Percentiles rank a stretch among this genome's conserved stretches.
phyloP scores from a whole-genome alignment of 2,888 invertebrate species.

The Hydraecia micacea region DNA sequence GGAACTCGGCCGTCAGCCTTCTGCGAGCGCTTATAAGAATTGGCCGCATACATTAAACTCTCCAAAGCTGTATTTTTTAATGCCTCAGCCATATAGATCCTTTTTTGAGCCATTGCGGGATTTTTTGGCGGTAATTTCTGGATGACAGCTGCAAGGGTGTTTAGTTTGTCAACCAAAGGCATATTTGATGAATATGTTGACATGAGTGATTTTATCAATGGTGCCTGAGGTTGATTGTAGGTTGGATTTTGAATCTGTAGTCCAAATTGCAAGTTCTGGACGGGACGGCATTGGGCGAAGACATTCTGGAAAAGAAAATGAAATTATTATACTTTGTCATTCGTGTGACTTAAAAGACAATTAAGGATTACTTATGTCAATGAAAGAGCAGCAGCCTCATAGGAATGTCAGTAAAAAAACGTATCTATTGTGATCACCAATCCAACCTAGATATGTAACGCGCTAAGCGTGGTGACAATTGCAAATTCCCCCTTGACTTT shows the following conservation, averaged over 20 bases:
- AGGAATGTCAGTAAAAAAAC: background rate
- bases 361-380: background rate
- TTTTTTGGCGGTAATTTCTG: constrained; percentile 68
- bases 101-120: constrained; percentile 54
- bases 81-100: constrained; percentile 70
- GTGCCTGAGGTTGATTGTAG: constrained; percentile 20
- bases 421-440: background rate
- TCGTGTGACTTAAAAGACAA: background rate
- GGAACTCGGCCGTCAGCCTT: constrained; percentile 31
- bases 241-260: constrained; percentile 35
- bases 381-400: background rate
- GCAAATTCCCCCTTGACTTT: background rate
- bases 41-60: constrained; percentile 71
- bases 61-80: constrained; percentile 73
- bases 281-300: constrained; percentile 32
- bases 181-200: constrained; percentile 51
- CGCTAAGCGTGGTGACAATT: background rate
- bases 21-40: constrained; percentile 55
- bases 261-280: constrained; percentile 22
- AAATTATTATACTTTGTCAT: background rate
- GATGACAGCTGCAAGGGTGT: constrained; percentile 65
- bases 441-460: background rate
- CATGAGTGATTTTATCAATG: constrained; percentile 42
- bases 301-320: constrained; percentile 49
- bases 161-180: constrained; percentile 67